Evolutionary conservation across 2,113 vertebrate genomes (phyloP).

Genomic region (Piaya cayana): DNA sequence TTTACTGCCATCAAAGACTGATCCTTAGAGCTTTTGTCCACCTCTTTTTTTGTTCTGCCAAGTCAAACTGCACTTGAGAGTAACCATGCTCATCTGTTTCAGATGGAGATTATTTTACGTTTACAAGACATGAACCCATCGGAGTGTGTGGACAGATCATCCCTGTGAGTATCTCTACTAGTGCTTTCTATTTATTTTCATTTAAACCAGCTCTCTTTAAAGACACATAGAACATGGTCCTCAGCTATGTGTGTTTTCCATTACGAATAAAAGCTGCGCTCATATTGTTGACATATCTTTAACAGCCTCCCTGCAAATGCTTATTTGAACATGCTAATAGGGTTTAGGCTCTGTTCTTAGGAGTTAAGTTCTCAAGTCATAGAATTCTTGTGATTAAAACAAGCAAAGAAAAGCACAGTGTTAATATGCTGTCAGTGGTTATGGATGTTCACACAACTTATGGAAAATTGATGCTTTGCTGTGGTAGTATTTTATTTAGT

Average conservation of each 20-base stretch:
- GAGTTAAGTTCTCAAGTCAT: conserved; percentile 74
- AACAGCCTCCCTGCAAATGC: conserved; percentile 83
- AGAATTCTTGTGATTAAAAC: conserved; percentile 78
- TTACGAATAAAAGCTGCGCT: conserved; percentile 69
- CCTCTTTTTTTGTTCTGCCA: conserved; percentile 30
- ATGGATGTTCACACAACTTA: conserved; percentile 68
- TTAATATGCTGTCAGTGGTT: conserved; percentile 72
- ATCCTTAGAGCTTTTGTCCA: not conserved
- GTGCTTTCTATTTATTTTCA: conserved; percentile 76
- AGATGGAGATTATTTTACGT: conserved; percentile 99
- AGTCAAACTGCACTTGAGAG: conserved; percentile 54
- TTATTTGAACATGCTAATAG: conserved; percentile 83
- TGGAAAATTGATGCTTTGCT: conserved; percentile 74
- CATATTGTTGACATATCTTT: conserved; percentile 82
- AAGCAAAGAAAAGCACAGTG: conserved; percentile 74
- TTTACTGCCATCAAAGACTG: conserved; percentile 64
- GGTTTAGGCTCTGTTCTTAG: conserved; percentile 74
- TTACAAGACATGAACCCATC: conserved; percentile 96
- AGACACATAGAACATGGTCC: conserved; percentile 73
- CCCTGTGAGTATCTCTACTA: conserved; percentile 88
- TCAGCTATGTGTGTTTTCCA: conserved; percentile 77
- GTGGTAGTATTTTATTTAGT: conserved; percentile 74
- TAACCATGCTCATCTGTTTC: conserved; percentile 76
- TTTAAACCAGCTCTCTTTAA: conserved; percentile 72
- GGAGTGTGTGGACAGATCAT: conserved; percentile 99